phyloP scores from a whole-genome alignment of 2,113 vertebrate genomes.

The human (Homo sapiens) region DNA sequence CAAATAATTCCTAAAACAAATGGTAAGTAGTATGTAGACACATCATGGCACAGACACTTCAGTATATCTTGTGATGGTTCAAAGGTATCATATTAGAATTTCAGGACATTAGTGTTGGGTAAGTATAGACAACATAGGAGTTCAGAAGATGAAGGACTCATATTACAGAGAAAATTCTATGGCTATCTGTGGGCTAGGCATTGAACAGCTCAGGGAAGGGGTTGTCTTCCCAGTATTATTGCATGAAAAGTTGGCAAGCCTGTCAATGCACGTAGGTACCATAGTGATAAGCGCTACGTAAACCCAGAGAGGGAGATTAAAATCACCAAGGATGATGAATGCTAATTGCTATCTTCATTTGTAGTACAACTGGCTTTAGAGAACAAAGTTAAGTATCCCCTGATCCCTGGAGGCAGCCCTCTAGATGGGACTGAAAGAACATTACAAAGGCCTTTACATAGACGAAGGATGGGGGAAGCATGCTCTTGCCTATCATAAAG shows the following conservation, averaged over 20 bases:
- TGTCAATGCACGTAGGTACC: background rate
- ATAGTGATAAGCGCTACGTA: constrained; percentile 12
- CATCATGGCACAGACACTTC: background rate
- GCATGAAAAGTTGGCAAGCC: constrained; percentile 33
- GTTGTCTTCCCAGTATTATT: background rate
- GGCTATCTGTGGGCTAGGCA: background rate
- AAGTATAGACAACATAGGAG: background rate
- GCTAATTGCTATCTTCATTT: constrained; percentile 66
- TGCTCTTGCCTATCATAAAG: background rate
- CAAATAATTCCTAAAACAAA: constrained; percentile 29
- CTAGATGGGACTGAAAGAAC: constrained; percentile 17
- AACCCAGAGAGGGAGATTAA: constrained; percentile 65
- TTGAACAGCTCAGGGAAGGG: background rate
- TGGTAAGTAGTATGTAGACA: background rate
- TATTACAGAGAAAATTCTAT: background rate
- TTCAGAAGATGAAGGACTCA: background rate
- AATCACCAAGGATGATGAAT: constrained; percentile 58
- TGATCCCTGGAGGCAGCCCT: constrained; percentile 32
- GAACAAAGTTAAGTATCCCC: constrained; percentile 55
- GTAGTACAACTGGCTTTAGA: constrained; percentile 46
- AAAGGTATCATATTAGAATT: background rate
- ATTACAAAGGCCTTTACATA: constrained; percentile 13
- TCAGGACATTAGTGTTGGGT: background rate
- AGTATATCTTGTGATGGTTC: background rate
- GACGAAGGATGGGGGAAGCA: background rate